A percentile compares a stretch with the other conserved stretches of the same genome.
phyloP scores from a whole-genome alignment of 2,113 vertebrate genomes.

The Chaetura pelagica region DNA sequence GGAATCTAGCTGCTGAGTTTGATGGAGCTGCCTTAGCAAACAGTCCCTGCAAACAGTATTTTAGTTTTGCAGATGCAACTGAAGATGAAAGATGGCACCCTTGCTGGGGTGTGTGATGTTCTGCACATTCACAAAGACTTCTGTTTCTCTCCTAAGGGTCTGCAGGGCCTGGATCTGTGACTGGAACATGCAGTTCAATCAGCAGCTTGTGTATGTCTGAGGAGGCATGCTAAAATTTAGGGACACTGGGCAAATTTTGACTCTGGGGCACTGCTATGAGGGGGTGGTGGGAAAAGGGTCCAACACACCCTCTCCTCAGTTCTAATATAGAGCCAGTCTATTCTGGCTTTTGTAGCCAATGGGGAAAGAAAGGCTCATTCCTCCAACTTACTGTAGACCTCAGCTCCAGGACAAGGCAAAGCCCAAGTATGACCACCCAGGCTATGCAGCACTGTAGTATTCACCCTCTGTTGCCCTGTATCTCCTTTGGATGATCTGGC shows the following conservation, averaged over 20 bases:
- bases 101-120: not conserved
- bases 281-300: not conserved
- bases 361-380: not conserved
- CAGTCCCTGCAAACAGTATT: not conserved
- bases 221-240: not conserved
- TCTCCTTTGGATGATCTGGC: not conserved
- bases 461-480: not conserved
- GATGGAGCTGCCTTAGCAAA: not conserved
- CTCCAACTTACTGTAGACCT: not conserved
- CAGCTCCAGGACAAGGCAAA: not conserved
- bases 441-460: not conserved
- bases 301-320: not conserved
- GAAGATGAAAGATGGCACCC: not conserved
- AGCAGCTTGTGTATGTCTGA: not conserved
- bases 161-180: not conserved
- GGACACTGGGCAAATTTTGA: not conserved
- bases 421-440: not conserved
- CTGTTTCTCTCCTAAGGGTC: not conserved
- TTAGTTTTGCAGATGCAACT: not conserved
- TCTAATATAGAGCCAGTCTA: not conserved
- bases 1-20: not conserved
- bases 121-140: not conserved
- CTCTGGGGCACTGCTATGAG: not conserved
- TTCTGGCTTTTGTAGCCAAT: not conserved
- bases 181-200: fast-evolving